phyloP scores from a whole-genome alignment of 2,888 invertebrate species.

The Fragum sueziense region DNA sequence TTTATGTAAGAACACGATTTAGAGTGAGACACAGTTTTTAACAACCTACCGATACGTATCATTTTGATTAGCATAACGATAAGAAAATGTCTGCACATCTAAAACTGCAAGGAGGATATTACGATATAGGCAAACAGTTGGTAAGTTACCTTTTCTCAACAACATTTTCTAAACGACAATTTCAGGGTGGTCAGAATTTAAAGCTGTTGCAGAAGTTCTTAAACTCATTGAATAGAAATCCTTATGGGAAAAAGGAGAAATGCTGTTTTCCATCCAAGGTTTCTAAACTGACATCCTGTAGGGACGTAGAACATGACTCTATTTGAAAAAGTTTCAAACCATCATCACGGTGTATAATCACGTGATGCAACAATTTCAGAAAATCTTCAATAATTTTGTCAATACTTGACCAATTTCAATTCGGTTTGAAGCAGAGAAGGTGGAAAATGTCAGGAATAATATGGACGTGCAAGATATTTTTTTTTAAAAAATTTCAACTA shows the following conservation, averaged over 20 bases:
- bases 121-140: neutral
- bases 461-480: neutral
- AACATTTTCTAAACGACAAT: neutral
- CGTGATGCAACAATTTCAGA: too few relatives aligned
- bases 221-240: neutral
- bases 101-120: neutral
- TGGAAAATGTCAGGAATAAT: too few relatives aligned
- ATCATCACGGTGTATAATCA: neutral
- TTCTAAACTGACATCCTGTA: neutral
- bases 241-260: neutral
- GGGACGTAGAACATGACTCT: neutral
- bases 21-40: too few relatives aligned
- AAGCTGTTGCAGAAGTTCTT: neutral
- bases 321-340: neutral
- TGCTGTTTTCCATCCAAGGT: neutral
- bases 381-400: too few relatives aligned
- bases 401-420: too few relatives aligned
- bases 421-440: too few relatives aligned
- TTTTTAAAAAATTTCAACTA: neutral
- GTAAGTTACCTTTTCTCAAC: neutral
- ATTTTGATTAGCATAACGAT: too few relatives aligned
- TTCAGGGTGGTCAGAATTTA: neutral
- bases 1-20: too few relatives aligned
- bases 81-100: neutral
- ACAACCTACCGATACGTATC: too few relatives aligned